A percentile compares a stretch with the other conserved stretches of the same genome.
Evolutionary conservation across 2,113 vertebrate genomes (phyloP).

Genomic region (Ciconia maguari): DNA sequence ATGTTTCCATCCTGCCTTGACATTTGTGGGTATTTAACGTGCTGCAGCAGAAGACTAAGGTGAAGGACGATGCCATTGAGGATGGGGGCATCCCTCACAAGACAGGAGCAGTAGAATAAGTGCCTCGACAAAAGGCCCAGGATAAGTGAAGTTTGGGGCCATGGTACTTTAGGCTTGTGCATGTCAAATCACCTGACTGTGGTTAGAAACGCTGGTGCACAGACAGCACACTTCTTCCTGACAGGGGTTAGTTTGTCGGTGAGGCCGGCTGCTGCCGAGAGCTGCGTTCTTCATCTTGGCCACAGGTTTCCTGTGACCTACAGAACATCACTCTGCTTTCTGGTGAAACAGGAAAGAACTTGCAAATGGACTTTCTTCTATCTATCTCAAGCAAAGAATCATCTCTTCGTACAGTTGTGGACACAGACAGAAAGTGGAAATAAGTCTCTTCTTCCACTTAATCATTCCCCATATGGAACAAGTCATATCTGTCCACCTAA

Average conservation of each 20-base stretch:
- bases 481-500: not conserved
- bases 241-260: not conserved
- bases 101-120: not conserved
- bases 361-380: too few species aligned
- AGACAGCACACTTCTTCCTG: not conserved
- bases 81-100: not conserved
- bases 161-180: not conserved
- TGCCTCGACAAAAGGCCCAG: not conserved
- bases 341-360: not conserved
- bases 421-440: not conserved
- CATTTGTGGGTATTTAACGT: not conserved
- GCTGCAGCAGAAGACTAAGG: not conserved
- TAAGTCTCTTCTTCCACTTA: not conserved
- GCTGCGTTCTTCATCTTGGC: not conserved
- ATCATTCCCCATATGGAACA: fast-evolving
- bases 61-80: not conserved
- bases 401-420: not conserved
- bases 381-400: not conserved
- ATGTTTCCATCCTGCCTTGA: not conserved
- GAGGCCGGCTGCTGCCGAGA: not conserved
- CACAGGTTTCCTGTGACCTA: not conserved
- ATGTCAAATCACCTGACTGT: not conserved
- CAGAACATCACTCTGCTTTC: not conserved
- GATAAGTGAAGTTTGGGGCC: fast-evolving
- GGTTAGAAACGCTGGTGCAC: not conserved